Evolutionary conservation across 2,797 vertebrate genomes (phyloP).

Genomic region (Vireo griseus): DNA sequence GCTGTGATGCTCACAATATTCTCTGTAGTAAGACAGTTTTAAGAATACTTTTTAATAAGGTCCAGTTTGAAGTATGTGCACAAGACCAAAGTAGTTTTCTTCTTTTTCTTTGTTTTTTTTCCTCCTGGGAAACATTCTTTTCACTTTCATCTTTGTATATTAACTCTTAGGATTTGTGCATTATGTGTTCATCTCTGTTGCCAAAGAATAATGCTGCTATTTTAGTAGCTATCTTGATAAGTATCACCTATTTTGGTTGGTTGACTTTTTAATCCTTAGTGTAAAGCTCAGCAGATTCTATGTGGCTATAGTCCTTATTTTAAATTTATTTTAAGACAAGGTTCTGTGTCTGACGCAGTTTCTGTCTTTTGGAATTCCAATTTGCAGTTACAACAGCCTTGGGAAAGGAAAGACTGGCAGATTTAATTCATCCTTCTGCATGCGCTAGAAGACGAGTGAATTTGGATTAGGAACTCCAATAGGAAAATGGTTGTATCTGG

Average conservation of each 20-base stretch:
- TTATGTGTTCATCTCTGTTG: background rate
- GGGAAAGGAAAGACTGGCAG: background rate
- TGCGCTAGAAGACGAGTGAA: background rate
- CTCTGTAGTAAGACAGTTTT: background rate
- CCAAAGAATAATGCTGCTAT: background rate
- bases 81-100: background rate
- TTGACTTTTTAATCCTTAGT: background rate
- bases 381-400: background rate
- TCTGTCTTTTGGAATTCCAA: background rate
- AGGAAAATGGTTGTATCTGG: background rate
- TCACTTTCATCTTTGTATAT: background rate
- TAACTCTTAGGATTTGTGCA: background rate
- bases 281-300: background rate
- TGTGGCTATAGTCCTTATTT: background rate
- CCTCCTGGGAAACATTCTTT: background rate
- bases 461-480: background rate
- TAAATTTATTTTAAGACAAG: background rate
- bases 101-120: too few species aligned
- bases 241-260: background rate
- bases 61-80: background rate
- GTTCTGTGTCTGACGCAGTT: background rate
- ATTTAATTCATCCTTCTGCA: background rate
- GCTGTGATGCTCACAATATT: background rate
- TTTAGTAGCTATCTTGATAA: background rate
- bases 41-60: background rate